Evolutionary conservation across 1,140 invertebrate species (phyloP).

Genomic region (Maconellicoccus hirsutus): DNA sequence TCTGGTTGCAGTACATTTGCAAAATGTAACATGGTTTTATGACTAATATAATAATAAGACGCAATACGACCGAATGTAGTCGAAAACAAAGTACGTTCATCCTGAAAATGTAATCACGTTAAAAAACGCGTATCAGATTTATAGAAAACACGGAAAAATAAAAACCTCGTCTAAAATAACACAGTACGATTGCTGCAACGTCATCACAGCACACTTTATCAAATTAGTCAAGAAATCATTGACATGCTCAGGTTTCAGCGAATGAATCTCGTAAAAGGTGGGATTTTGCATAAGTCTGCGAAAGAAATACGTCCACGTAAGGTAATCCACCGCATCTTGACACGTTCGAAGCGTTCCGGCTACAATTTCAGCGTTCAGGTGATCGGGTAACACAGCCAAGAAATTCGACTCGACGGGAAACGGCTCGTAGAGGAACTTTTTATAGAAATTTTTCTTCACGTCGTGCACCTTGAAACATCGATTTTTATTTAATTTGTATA

Average conservation of each 20-base stretch:
- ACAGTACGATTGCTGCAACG: conserved; percentile 63
- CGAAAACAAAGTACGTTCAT: conserved; percentile 54
- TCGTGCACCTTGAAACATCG: conserved; percentile 60
- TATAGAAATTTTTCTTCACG: conserved; percentile 97
- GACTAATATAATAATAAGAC: conserved; percentile 94
- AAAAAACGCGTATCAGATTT: neutral
- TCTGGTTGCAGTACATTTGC: conserved; percentile 50
- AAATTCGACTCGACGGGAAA: conserved; percentile 97
- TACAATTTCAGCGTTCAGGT: conserved; percentile 89
- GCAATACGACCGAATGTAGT: conserved; percentile 85
- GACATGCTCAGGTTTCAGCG: conserved; percentile 56
- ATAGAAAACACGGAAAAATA: neutral
- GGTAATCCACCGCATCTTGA: conserved; percentile 90
- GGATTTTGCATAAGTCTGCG: conserved; percentile 82
- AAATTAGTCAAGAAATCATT: conserved; percentile 61
- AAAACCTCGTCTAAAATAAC: conserved; percentile 44
- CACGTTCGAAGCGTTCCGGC: conserved; percentile 77
- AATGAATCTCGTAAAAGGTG: conserved; percentile 75
- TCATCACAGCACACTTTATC: conserved; percentile 62
- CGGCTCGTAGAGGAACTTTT: conserved; percentile 97
- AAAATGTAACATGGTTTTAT: conserved; percentile 82
- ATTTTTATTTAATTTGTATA: neutral
- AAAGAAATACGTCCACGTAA: conserved; percentile 99
- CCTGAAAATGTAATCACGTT: conserved; percentile 38
- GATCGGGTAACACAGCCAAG: conserved; percentile 81